Percentiles rank a stretch among this genome's conserved stretches.
Conservation (phyloP, 2,797 vertebrate species). For the Platyrinchus mystaceus region DNA sequence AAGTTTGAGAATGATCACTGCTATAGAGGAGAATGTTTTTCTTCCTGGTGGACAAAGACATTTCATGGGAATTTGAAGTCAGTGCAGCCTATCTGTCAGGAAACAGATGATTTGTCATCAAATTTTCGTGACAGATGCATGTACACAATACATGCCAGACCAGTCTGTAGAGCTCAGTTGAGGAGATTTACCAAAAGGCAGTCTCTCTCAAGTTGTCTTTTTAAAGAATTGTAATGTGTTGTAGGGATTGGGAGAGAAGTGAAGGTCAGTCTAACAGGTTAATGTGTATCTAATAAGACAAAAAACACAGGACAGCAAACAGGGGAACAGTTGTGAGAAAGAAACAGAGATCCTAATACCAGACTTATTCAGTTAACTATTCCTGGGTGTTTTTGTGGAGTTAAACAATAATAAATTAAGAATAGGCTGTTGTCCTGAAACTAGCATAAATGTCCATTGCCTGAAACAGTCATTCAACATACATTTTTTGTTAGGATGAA, state of each 20-base stretch:
- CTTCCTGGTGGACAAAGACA: slow-evolving; percentile 48
- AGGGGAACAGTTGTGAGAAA: background rate
- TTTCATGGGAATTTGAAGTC: slow-evolving; percentile 60
- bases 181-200: slow-evolving; percentile 47
- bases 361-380: background rate
- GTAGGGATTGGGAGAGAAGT: slow-evolving; percentile 2
- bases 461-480: background rate
- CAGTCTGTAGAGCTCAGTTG: background rate
- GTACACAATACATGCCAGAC: slow-evolving; percentile 59
- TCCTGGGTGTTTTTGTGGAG: background rate
- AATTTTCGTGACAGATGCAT: slow-evolving; percentile 41
- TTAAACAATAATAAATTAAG: slow-evolving; percentile 10
- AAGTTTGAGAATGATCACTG: slow-evolving; percentile 3
- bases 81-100: slow-evolving; percentile 58
- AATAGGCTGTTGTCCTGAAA: background rate
- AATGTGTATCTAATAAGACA: slow-evolving; percentile 41
- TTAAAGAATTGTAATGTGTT: slow-evolving; percentile 47
- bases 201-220: slow-evolving; percentile 29
- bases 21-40: slow-evolving; percentile 52
- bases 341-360: background rate
- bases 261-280: slow-evolving; percentile 35
- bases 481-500: background rate
- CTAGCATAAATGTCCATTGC: background rate
- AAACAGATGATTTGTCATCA: slow-evolving; percentile 70
- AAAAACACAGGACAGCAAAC: slow-evolving; percentile 24